Base-by-base conservation (phyloP, 2,888 invertebrate species). In the Cryptocephalus primarius region DNA sequence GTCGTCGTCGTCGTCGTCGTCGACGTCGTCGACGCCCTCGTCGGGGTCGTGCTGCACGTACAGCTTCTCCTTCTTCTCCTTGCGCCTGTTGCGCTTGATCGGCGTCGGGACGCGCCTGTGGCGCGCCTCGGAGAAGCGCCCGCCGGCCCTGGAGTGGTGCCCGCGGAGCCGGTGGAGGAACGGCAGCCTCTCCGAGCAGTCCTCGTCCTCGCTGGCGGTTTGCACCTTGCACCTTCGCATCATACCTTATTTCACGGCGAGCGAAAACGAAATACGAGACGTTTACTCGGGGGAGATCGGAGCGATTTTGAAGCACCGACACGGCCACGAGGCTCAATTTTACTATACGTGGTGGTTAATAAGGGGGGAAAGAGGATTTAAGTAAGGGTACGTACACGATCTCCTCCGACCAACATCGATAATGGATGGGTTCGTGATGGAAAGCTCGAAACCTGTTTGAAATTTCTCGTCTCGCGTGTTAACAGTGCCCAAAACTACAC, bases 31-130 rank as follows among this genome's bases (percentile, higher is more conserved):
- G 14, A 39, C n/a, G 22, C 31, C 31, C 40, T 12, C 10, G 64
- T 36, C 12, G 38, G 2, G n/a, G 11, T 71, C 69, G 47, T 70
- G 68, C 1, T 70, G 69, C 0, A 43, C 48, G 22, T 48, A 38
- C 6, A 50, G 49, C 40, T 52, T 50, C 36, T 53, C 54, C 41
- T 52, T 54, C 40, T 51, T 52, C 42, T 53, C 48, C 44, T 52
- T 53, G 47, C 71, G 55, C 40, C 50, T 70, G 53, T 69, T 68
- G 48, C 74, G 67, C 60, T 76, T 76, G 62, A 77, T 71, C 43
- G 79, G 79, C 31, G 78, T 78, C 8, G 79, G 78, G 31, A 75
- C 76, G 48, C 78, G 68, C 58, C 76, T 75, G 60, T 77, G 78
- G 60, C 78, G 77, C 4, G 75, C 72, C 56, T 78, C 76, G 55